Percentiles rank a stretch among this genome's conserved stretches.
Conservation (phyloP, 1,140 invertebrate species). For the Ceratina australensis region DNA sequence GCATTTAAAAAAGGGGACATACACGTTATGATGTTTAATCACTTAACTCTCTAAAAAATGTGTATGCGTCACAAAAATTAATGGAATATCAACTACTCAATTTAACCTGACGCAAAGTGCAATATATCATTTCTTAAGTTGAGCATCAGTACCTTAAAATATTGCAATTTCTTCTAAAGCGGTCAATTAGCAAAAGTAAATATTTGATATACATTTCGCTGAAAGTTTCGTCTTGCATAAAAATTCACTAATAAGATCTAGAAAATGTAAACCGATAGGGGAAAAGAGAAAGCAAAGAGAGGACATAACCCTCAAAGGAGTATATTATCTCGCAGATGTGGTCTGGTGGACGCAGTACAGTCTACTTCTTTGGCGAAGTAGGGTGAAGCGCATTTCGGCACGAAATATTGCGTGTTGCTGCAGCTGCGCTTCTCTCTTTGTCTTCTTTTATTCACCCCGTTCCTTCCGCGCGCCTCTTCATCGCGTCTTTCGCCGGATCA, state of each 20-base stretch:
- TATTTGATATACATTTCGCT: too few relatives aligned
- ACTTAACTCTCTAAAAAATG: too few relatives aligned
- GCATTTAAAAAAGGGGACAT: not conserved
- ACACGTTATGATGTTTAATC: too few relatives aligned
- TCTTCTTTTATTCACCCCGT: conserved; percentile 21
- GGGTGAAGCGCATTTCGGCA: not conserved
- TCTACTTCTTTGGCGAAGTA: not conserved
- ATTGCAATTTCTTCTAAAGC: too few relatives aligned
- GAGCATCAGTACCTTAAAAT: too few relatives aligned
- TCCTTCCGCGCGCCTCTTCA: not conserved
- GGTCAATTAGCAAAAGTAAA: too few relatives aligned
- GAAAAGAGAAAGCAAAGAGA: not conserved
- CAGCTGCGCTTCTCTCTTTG: conserved; percentile 36
- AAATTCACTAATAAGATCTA: not conserved
- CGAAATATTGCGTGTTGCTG: conserved; percentile 26
- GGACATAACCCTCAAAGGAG: not conserved
- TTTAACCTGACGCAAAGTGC: too few relatives aligned
- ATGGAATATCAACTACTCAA: too few relatives aligned
- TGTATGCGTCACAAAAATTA: too few relatives aligned
- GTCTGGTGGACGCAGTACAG: not conserved
- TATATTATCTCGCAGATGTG: not conserved
- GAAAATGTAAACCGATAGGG: not conserved
- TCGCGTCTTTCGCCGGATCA: not conserved
- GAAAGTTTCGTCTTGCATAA: too few relatives aligned
- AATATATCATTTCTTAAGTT: too few relatives aligned